Conservation (phyloP, 2,113 vertebrate species). For the Marmota monax region DNA sequence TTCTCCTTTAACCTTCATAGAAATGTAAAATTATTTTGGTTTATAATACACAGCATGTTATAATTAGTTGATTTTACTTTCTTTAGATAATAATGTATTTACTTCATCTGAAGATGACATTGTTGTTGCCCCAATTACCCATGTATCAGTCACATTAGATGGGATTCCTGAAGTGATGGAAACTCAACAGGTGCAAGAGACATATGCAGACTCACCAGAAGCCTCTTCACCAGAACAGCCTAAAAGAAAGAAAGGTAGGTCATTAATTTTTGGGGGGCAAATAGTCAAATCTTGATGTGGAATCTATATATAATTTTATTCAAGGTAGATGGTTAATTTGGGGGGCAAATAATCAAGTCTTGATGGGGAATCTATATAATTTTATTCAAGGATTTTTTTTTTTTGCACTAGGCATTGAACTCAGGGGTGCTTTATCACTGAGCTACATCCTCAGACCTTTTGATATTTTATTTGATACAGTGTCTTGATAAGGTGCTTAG, state of each 20-base stretch:
- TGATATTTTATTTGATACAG: neutral
- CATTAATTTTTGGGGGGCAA: neutral
- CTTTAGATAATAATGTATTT: constrained; percentile 88
- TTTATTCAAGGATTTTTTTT: constrained; percentile 18
- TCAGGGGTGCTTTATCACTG: neutral
- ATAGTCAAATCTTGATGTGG: neutral
- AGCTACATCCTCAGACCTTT: neutral
- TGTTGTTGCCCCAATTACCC: constrained; percentile 91
- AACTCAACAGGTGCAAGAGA: constrained; percentile 87
- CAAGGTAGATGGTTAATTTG: neutral
- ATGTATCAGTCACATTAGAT: constrained; percentile 93
- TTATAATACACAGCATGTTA: constrained; percentile 42
- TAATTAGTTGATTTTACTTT: constrained; percentile 71
- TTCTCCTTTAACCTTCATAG: constrained; percentile 56
- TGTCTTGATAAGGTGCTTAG: neutral
- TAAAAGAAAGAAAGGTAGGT: constrained; percentile 94
- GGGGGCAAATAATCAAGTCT: neutral
- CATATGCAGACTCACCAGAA: constrained; percentile 85
- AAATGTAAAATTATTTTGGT: constrained; percentile 1
- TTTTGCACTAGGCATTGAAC: neutral
- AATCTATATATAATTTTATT: constrained; percentile 39
- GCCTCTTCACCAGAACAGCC: constrained; percentile 89
- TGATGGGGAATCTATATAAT: neutral
- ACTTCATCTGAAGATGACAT: constrained; percentile 91
- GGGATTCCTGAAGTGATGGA: constrained; percentile 92